Evolutionary conservation across 2,888 invertebrate genomes (phyloP).

Genomic region (Drepana falcataria): DNA sequence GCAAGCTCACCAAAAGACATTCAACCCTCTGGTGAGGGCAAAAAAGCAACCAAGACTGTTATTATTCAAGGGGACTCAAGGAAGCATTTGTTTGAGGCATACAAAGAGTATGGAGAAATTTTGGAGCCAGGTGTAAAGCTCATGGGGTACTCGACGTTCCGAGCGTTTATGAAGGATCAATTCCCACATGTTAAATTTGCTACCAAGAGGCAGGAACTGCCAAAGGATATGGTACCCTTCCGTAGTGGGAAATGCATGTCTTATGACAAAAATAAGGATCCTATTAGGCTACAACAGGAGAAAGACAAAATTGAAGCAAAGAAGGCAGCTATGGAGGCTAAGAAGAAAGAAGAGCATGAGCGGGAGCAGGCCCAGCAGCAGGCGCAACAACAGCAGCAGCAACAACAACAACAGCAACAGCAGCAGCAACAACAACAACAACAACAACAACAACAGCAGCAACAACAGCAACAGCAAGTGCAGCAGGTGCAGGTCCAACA

Average conservation of each 20-base stretch:
- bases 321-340: slow-evolving; percentile 71
- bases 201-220: slow-evolving; percentile 74
- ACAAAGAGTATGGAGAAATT: slow-evolving; percentile 85
- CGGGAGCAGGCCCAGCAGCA: slow-evolving; percentile 50
- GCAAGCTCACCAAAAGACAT: slow-evolving; percentile 76
- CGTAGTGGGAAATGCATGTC: slow-evolving; percentile 77
- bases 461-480: slow-evolving; percentile 60
- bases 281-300: slow-evolving; percentile 68
- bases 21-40: slow-evolving; percentile 67
- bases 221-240: slow-evolving; percentile 72
- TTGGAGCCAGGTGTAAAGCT: slow-evolving; percentile 84
- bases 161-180: slow-evolving; percentile 89
- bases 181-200: slow-evolving; percentile 88
- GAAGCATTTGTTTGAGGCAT: slow-evolving; percentile 86
- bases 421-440: slow-evolving; percentile 46
- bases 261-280: slow-evolving; percentile 75
- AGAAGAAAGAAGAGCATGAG: slow-evolving; percentile 71
- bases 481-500: slow-evolving; percentile 68
- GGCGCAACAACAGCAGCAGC: slow-evolving; percentile 37
- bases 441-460: slow-evolving; percentile 52
- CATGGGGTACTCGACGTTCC: slow-evolving; percentile 89
- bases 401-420: slow-evolving; percentile 41
- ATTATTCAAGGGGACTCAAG: slow-evolving; percentile 77
- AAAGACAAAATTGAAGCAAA: slow-evolving; percentile 73
- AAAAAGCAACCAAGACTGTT: slow-evolving; percentile 71